Percentiles rank a stretch among this genome's conserved stretches.
Conservation (phyloP, 2,797 vertebrate genomes). For the Melopsittacus undulatus region DNA sequence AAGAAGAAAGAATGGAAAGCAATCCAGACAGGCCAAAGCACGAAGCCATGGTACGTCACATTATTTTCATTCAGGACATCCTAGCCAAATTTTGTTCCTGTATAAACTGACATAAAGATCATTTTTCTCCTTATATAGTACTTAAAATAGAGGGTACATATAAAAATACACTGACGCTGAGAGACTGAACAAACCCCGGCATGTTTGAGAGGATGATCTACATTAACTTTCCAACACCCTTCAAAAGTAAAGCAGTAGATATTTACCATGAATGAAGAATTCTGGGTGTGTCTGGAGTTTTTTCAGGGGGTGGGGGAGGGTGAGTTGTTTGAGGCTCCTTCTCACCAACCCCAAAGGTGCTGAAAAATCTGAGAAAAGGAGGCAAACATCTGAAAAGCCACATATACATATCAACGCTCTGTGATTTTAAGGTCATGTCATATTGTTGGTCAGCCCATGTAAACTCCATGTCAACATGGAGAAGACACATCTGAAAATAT, state of each 20-base stretch:
- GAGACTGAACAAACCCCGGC: background rate
- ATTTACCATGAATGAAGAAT: background rate
- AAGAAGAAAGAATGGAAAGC: background rate
- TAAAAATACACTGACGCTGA: background rate
- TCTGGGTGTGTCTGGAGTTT: background rate
- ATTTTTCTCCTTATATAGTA: background rate
- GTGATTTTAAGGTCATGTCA: background rate
- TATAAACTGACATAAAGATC: background rate
- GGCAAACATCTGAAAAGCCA: background rate
- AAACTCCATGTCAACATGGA: background rate
- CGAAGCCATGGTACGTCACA: accelerated
- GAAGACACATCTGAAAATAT: background rate
- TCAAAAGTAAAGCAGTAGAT: background rate
- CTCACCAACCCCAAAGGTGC: background rate
- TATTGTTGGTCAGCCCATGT: background rate
- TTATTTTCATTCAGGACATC: background rate
- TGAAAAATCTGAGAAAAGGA: background rate
- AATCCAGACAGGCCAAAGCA: background rate
- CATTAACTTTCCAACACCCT: background rate
- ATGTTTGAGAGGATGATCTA: background rate
- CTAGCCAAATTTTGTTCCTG: background rate
- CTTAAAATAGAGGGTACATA: background rate
- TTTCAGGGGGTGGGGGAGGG: background rate
- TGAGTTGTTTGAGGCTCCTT: background rate
- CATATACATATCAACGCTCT: background rate